Base-by-base conservation (phyloP, 2,888 invertebrate genomes). In the Iselma pallidipennis region DNA sequence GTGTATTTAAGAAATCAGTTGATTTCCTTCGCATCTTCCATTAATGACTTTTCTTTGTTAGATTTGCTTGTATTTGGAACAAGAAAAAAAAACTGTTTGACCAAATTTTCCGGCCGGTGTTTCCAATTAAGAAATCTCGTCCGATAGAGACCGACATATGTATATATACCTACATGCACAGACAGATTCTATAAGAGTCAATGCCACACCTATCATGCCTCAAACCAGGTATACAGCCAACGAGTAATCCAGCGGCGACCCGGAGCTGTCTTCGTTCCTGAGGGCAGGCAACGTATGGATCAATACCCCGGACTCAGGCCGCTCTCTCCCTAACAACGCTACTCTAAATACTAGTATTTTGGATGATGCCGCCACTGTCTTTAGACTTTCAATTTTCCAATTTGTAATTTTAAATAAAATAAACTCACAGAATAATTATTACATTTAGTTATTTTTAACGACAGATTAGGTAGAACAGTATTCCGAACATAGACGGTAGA, bases 201-300 rank as follows among this genome's bases (percentile, higher is more conserved):
- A 37, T 37, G 64, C 56, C 63, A 57, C 59, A 63, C 63, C 63
- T 63, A 57, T 57, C 64, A 28, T 48, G 53, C 33, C 31, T 49
- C 53, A 49, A 59, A 53, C 49, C 63, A 57, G 60, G 64, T 57
- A 57, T 57, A 57, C 53, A 58, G 58, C 54, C 49, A 53, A 54
- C 59, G 37, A 57, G 64, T 60, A 64, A 42, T 60, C 60, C 60
- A 57, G 60, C 59, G 14, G 63, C 63, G 63, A 59, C 63, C 63
- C 63, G 64, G 64, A 64, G 64, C 64, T 64, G 19, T 42, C 64
- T 64, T 64, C 64, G 60, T 57, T 64, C 64, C 64, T 64, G 64
- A 64, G 60, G 64, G 60, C 64, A 57, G 52, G 52, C 64, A 64
- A 54, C 54, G 54, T 42, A 21, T 31, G 60, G 64, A 64, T 64